phyloP scores from a whole-genome alignment of 2,888 invertebrate genomes.

The Anodontia alba region DNA sequence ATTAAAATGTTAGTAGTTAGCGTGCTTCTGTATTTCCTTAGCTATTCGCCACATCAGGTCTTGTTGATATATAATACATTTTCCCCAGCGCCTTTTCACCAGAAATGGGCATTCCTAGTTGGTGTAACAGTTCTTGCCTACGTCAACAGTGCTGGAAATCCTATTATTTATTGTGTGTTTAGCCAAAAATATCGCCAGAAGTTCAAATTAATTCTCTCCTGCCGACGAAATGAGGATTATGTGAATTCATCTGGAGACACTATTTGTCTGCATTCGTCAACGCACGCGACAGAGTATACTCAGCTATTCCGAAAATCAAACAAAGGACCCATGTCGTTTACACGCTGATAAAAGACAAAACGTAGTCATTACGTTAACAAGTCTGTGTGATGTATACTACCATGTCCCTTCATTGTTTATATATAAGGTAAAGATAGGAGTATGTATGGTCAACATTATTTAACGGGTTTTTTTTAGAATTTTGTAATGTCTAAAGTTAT shows the following conservation, averaged over 20 bases:
- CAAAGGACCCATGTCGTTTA: constrained; percentile 2
- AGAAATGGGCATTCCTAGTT: constrained; percentile 82
- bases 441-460: too few relatives aligned
- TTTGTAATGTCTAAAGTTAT: too few relatives aligned
- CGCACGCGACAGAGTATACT: constrained; percentile 54
- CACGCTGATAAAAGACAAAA: neutral
- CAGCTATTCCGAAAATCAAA: constrained; percentile 47
- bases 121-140: constrained; percentile 84
- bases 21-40: constrained; percentile 85
- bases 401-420: too few relatives aligned
- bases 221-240: constrained; percentile 33
- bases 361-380: too few relatives aligned
- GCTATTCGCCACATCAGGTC: constrained; percentile 85
- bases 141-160: constrained; percentile 84
- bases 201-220: constrained; percentile 77
- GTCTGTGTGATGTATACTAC: too few relatives aligned
- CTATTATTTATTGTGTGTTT: constrained; percentile 84
- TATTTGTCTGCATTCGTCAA: constrained; percentile 47
- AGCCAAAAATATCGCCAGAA: constrained; percentile 83
- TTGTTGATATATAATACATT: constrained; percentile 83
- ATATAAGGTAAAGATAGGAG: too few relatives aligned
- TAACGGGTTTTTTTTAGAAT: too few relatives aligned
- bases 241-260: constrained; percentile 38
- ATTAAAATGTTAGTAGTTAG: constrained; percentile 86
- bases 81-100: constrained; percentile 77